Conservation (phyloP, 2,797 vertebrate genomes). For the Diplodus sargus region DNA sequence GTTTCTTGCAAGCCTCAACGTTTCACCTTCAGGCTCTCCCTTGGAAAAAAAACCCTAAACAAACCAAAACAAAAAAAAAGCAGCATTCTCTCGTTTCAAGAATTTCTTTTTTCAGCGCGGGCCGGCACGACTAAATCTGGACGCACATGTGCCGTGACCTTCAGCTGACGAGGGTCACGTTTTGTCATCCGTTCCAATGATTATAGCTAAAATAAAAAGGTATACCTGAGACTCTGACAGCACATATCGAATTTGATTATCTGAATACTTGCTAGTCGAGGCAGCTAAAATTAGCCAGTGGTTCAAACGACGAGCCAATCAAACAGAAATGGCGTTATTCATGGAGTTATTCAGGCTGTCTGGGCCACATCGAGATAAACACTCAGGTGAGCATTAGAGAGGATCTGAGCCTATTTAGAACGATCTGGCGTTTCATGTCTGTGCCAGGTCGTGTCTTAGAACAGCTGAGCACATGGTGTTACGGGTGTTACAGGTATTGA, state of each 20-base stretch:
- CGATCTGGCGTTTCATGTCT: conserved; percentile 8
- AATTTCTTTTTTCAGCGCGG: conserved; percentile 48
- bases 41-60: background rate
- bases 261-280: background rate
- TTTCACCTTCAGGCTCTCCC: conserved; percentile 75
- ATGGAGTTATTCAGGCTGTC: conserved; percentile 33
- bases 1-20: conserved; percentile 77
- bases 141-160: conserved; percentile 15
- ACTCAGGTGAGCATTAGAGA: conserved; percentile 43
- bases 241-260: conserved; percentile 12
- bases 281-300: conserved; percentile 17
- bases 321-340: conserved; percentile 46
- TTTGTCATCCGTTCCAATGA: background rate
- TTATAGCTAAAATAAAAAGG: background rate
- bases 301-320: conserved; percentile 32
- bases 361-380: conserved; percentile 37
- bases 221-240: background rate
- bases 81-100: conserved; percentile 42
- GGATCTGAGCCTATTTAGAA: conserved; percentile 27
- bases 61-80: background rate
- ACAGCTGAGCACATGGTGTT: background rate
- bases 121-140: conserved; percentile 9
- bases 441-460: conserved; percentile 1
- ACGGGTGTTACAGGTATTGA: background rate
- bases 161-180: background rate